Percentiles rank a stretch among this genome's conserved stretches.
Conservation (phyloP, 2,113 vertebrate species). For the Axis porcinus region DNA sequence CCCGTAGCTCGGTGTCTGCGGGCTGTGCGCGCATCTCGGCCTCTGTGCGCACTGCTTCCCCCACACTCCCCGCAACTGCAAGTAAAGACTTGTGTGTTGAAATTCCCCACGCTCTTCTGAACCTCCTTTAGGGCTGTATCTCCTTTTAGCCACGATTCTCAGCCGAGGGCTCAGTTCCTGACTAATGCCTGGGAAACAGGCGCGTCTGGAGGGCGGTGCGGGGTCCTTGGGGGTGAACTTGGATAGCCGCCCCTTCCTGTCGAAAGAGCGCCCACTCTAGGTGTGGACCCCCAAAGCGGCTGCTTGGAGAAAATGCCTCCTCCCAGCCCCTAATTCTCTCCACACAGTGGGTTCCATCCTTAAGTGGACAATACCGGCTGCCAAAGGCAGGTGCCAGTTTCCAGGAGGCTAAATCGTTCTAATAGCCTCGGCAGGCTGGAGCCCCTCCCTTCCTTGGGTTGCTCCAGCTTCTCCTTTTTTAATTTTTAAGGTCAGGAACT, state of each 20-base stretch:
- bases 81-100: background rate
- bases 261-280: background rate
- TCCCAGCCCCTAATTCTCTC: background rate
- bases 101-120: background rate
- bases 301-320: background rate
- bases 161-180: background rate
- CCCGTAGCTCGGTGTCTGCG: background rate
- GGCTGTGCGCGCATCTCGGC: background rate
- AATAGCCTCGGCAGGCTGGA: conserved; percentile 62
- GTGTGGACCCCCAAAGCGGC: background rate
- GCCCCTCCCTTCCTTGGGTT: background rate
- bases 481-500: conserved; percentile 73
- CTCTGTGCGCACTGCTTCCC: background rate
- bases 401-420: conserved; percentile 60
- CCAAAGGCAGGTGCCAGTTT: conserved; percentile 81
- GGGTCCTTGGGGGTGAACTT: conserved; percentile 44
- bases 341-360: background rate
- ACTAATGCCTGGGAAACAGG: background rate
- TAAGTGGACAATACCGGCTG: conserved; percentile 31
- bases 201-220: background rate
- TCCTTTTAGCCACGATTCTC: background rate
- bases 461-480: background rate
- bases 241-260: background rate
- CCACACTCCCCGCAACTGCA: background rate
- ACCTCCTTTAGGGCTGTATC: background rate